Evolutionary conservation across 2,113 vertebrate genomes (phyloP), one percentile per base, ranked within the genome.

Genomic region (Bos indicus): DNA sequence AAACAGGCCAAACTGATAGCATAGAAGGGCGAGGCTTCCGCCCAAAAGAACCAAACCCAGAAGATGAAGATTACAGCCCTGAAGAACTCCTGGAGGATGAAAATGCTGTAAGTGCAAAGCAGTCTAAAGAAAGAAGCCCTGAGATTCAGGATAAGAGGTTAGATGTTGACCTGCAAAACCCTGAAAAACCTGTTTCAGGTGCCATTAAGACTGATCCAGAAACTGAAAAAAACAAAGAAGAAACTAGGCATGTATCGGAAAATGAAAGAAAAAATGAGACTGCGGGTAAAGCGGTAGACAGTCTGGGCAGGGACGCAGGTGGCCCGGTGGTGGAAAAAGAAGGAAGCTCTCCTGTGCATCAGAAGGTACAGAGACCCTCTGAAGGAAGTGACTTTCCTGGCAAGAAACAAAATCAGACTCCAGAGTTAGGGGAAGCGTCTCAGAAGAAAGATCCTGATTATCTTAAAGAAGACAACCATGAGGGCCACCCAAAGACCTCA

Each of bases 71-170:
- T 3, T 74, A 95, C 82, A 5, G 0, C n/a, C 94, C 98, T 2
- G 98, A 99, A 74, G 98, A 98, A 71, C 98, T 99, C 1, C 98
- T 99, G 77, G 99, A 99, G 98, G 99, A 99, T 98, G 99, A 99
- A 98, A 99, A 99, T 57, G 99, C 99, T 67, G 43, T 86, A 2
- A 99, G 97, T 46, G 99, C 99, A 84, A 97, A 96, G 77, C 92
- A 93, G 54, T 98, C 97, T 2, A 97, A 98, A 97, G 98, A 90
- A 82, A 82, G 26, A 33, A 28, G 40, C 90, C 91, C 59, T 14
- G 87, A 81, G 30, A 1, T 23, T 40, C 95, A 90, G 19, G 48
- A 43, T 46, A 26, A 71, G 54, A 80, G 0, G 5, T 21, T 81
- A 33, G 64, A 46, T 57, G 17, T 4, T 48, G 93, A 77, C 17